A percentile compares a stretch with the other conserved stretches of the same genome.
Conservation (phyloP, 2,888 invertebrate genomes). For the Phyllotreta cruciferae region DNA sequence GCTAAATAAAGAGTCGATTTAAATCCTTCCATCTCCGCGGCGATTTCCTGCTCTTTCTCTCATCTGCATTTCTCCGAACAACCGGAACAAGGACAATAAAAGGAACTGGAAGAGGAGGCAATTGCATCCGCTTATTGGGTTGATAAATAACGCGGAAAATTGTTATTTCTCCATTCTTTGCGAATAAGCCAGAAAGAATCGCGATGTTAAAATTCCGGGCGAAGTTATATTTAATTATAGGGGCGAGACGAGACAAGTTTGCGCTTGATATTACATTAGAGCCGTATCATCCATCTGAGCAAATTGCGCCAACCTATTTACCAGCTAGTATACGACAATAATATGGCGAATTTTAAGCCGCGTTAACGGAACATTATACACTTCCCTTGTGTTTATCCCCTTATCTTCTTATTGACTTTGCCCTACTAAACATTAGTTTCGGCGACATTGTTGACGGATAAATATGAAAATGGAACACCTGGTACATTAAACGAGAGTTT, state of each 20-base stretch:
- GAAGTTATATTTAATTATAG: no score
- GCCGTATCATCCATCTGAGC: no score
- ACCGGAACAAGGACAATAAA: conserved; percentile 13
- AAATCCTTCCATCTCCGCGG: conserved; percentile 17
- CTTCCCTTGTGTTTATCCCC: conserved; percentile 21
- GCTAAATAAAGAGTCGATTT: conserved; percentile 26
- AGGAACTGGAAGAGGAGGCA: background rate
- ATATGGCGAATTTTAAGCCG: conserved; percentile 16
- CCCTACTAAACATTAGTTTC: conserved; percentile 15
- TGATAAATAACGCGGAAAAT: no score
- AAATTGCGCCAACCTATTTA: conserved; percentile 9
- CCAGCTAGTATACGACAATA: conserved; percentile 14
- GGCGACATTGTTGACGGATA: conserved; percentile 15
- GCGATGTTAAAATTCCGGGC: no score
- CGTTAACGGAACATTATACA: conserved; percentile 17
- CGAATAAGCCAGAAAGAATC: no score
- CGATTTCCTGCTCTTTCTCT: conserved; percentile 13
- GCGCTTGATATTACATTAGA: no score
- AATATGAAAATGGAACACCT: conserved; percentile 25
- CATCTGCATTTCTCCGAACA: conserved; percentile 17
- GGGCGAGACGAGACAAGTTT: no score
- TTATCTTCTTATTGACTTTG: conserved; percentile 23
- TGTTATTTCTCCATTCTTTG: no score
- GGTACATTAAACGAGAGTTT: conserved; percentile 14
- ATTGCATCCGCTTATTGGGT: no score